Conservation (phyloP, 2,888 invertebrate species). For the Chrysolina haemoptera region DNA sequence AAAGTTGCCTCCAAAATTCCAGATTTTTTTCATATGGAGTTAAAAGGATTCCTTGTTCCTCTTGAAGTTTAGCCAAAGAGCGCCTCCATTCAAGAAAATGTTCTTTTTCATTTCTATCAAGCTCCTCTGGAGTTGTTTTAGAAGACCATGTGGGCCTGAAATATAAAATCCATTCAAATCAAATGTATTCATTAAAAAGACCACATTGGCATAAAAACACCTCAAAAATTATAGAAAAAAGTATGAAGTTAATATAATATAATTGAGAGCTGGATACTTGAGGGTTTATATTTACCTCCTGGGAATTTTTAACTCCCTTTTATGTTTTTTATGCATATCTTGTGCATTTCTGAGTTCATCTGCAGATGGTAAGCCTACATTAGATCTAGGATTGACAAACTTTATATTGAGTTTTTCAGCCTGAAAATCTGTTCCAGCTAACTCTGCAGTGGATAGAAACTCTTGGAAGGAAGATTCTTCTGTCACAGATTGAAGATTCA, state of each 20-base stretch:
- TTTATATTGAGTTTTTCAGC: constrained; percentile 91
- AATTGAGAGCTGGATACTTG: background rate
- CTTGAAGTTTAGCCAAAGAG: constrained; percentile 83
- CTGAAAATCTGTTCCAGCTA: constrained; percentile 95
- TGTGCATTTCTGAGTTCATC: constrained; percentile 73
- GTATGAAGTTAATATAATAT: no score
- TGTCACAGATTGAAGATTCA: constrained; percentile 93
- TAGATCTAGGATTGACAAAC: constrained; percentile 78
- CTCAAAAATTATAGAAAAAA: no score
- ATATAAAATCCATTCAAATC: no score
- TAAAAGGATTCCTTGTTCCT: constrained; percentile 84
- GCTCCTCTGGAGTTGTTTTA: constrained; percentile 83
- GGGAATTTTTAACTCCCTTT: constrained; percentile 83
- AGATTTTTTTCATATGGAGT: constrained; percentile 99
- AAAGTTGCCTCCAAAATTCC: constrained; percentile 98
- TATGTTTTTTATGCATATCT: constrained; percentile 74
- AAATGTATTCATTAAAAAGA: no score
- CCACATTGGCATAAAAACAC: no score
- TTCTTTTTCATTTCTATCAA: constrained; percentile 85
- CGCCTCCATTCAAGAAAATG: constrained; percentile 94
- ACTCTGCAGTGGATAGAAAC: constrained; percentile 93
- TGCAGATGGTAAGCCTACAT: constrained; percentile 75
- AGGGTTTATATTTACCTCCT: constrained; percentile 74
- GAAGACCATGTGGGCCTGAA: constrained; percentile 85
- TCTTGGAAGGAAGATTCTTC: constrained; percentile 97